These are phyloP conservation scores for Numida meleagris DNA, from an alignment of 2,113 vertebrate genomes.

Conservation along the genomic window DNA sequence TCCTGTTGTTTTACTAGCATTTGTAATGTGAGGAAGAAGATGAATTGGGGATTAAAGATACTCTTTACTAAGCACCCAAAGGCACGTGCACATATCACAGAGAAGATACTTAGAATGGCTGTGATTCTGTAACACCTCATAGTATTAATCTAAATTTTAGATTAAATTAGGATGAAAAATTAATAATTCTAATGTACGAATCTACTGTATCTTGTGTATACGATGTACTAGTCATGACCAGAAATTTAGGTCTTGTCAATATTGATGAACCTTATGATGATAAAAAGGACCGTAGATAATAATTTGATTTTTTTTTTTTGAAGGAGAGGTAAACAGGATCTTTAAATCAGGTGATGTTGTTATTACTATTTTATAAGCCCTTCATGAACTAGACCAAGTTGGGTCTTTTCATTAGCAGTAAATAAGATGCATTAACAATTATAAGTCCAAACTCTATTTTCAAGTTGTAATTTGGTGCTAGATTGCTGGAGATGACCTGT, in stretches of 20 bases:
- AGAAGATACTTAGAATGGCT: neutral
- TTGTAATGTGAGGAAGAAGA: neutral
- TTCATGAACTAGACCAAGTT: neutral
- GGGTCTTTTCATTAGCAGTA: neutral
- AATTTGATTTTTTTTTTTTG: neutral
- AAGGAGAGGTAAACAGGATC: neutral
- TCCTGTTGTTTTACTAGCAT: neutral
- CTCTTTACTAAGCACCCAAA: neutral
- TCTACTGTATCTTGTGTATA: too few species aligned
- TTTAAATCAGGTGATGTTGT: neutral
- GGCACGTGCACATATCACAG: neutral
- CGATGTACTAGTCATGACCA: neutral
- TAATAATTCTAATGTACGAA: neutral
- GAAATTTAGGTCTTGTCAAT: neutral
- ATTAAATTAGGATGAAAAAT: neutral
- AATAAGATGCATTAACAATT: neutral
- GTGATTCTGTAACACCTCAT: neutral
- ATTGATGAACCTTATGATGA: accelerated
- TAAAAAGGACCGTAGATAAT: neutral
- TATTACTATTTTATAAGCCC: neutral
- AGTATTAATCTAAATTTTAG: neutral
- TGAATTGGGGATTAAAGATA: neutral
- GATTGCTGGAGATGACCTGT: neutral
- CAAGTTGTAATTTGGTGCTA: neutral
- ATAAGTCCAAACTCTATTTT: neutral